Conservation (phyloP, 1,140 invertebrate genomes). For the Ladona fulva region DNA sequence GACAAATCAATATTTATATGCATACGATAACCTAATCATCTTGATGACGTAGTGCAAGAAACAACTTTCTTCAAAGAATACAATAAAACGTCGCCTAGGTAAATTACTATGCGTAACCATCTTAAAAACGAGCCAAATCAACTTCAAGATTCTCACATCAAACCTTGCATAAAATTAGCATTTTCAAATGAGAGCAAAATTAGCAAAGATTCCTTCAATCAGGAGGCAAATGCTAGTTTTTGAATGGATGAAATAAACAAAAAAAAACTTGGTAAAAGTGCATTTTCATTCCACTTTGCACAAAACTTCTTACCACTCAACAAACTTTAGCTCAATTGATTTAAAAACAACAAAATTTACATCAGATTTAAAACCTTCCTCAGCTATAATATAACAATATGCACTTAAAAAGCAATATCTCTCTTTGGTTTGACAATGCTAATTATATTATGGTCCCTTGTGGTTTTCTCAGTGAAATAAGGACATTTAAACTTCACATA, state of each 20-base stretch:
- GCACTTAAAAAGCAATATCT: not conserved
- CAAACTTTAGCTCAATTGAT: too few relatives aligned
- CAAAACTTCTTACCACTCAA: too few relatives aligned
- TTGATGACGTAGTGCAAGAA: too few relatives aligned
- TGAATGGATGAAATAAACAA: too few relatives aligned
- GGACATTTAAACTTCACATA: too few relatives aligned
- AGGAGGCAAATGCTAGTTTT: too few relatives aligned
- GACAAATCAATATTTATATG: not conserved
- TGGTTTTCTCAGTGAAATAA: not conserved
- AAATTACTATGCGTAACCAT: not conserved
- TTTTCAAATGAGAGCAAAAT: not conserved
- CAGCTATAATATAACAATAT: not conserved
- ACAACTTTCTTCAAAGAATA: too few relatives aligned
- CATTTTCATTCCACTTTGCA: too few relatives aligned
- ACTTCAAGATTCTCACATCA: not conserved
- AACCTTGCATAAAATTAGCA: not conserved
- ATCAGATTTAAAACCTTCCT: not conserved
- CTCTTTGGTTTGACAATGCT: conserved; percentile 9
- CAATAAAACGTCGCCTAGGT: not conserved
- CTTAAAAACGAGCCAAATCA: not conserved
- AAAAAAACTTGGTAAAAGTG: too few relatives aligned
- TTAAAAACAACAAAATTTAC: not conserved
- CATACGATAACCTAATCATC: not conserved
- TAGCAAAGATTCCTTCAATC: too few relatives aligned
- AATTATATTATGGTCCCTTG: not conserved